Base-by-base conservation (phyloP, 2,888 invertebrate species). In the Erebia ligea region DNA sequence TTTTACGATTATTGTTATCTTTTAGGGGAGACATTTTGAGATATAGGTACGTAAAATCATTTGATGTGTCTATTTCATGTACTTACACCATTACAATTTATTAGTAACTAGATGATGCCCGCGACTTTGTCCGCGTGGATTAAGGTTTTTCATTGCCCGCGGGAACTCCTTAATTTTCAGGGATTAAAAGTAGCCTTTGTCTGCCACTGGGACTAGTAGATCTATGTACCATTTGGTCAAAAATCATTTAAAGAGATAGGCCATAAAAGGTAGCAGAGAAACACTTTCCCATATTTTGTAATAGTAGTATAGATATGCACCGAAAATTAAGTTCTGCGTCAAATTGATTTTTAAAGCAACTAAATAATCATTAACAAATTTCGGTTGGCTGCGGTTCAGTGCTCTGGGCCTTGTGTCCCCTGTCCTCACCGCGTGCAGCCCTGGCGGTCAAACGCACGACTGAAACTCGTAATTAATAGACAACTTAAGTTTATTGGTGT, bases 351-450 rank as follows among this genome's bases (percentile, higher is more conserved):
- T 19, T 67, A 17, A 45, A 52, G 54, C 58, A 50, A 25, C 48
- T 69, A 73, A 68, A 72, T 68, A 72, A 62, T n/a, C n/a, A n/a
- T n/a, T 66, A 68, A 67, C 69, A 72, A 78, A 76, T 81, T 84
- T 84, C 81, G 85, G 83, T 82, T 80, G 78, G 75, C 81, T 84
- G 84, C 80, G 84, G 84, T 84, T 81, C 82, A 81, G 80, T 80
- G 80, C 80, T 78, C 78, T 67, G 71, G 50, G 9, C 67, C 73
- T 75, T 76, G 63, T 25, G 78, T 78, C 81, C 81, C 81, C 77
- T 81, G 81, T 81, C 82, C 77, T 73, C 74, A 68, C 62, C 75
- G 76, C 76, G 76, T 75, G 61, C 68, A 57, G 45, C 48, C 62
- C 71, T 66, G 67, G 48, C 54, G 52, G 73, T 75, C 73, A 76